Conservation (phyloP, 2,888 invertebrate genomes). For the Hermodice carunculata region DNA sequence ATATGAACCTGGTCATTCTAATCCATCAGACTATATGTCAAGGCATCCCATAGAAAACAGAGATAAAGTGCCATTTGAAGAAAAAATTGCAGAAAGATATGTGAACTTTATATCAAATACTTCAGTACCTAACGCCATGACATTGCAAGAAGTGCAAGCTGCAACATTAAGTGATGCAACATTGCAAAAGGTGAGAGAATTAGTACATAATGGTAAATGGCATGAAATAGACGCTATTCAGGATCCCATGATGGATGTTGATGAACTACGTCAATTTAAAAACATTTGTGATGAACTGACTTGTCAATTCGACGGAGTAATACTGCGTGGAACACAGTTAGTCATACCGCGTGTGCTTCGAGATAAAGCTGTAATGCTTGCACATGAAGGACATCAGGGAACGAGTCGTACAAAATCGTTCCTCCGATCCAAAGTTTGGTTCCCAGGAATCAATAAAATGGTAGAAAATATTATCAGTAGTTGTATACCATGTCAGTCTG, state of each 20-base stretch:
- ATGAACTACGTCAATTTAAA: no score
- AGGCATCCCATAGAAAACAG: no score
- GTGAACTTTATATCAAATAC: neutral
- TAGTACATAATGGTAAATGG: neutral
- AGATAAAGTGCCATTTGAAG: no score
- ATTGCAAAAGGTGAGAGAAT: neutral
- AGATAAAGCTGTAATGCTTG: neutral
- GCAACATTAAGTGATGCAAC: neutral
- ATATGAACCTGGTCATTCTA: constrained; percentile 38
- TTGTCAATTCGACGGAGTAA: no score
- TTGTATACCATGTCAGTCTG: constrained; percentile 6
- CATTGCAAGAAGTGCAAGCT: neutral
- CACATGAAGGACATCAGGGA: constrained; percentile 24
- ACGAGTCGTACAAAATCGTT: constrained; percentile 17
- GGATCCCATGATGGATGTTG: no score
- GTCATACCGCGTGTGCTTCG: constrained; percentile 5
- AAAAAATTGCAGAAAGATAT: neutral
- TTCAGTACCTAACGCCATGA: neutral
- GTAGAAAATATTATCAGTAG: constrained; percentile 13
- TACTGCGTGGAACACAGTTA: constrained; percentile 9
- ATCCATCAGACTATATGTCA: constrained; percentile 31
- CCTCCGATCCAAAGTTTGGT: constrained; percentile 22
- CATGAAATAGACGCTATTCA: no score
- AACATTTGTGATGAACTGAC: no score
- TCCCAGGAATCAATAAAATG: constrained; percentile 14